Evolutionary conservation across 2,888 invertebrate genomes (phyloP), one percentile per base, ranked within the genome.

Genomic region (Digitonthophagus gazella): DNA sequence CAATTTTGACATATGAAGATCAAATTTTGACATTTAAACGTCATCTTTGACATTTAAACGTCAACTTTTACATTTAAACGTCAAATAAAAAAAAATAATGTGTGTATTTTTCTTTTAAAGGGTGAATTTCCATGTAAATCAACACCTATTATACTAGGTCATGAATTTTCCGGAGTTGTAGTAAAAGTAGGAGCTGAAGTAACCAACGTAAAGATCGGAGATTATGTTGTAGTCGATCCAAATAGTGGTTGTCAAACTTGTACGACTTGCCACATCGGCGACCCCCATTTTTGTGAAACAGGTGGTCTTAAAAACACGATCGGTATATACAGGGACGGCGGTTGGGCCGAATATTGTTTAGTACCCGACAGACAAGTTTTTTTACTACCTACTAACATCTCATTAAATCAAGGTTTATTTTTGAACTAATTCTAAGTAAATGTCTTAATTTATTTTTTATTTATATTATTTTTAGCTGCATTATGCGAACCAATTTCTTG

Each of bases 401-500:
- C 86, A 1, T 83, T 88, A 2, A 84, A 88, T 89, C 88, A 73
- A 65, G 14, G 14, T 44, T 11, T n/a, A 63, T 66, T 28, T 58
- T 8, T 15, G 11, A 15, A 65, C 2, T 11, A 19, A 55, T 14
- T n/a, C 8, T 4, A n/a, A n/a, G n/a, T n/a, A n/a, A n/a, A n/a
- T n/a, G n/a, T n/a, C n/a, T n/a, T n/a, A n/a, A n/a, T n/a, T n/a
- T n/a, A n/a, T n/a, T n/a, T n/a, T n/a, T n/a, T n/a, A n/a, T n/a
- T n/a, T n/a, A n/a, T n/a, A n/a, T n/a, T n/a, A n/a, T n/a, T 79
- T 81, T 1, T 82, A 87, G 91, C 87, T 64, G 90, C 86, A 11
- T 82, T 92, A 0, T 85, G 87, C 58, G 91, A 92, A 77, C 91
- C 92, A 0, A 83, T 90, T 64, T 91, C 91, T 0, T 92, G 91